Percentiles rank a stretch among this genome's conserved stretches.
Evolutionary conservation across 2,797 vertebrate species (phyloP).

Genomic region (Valencia hispanica): DNA sequence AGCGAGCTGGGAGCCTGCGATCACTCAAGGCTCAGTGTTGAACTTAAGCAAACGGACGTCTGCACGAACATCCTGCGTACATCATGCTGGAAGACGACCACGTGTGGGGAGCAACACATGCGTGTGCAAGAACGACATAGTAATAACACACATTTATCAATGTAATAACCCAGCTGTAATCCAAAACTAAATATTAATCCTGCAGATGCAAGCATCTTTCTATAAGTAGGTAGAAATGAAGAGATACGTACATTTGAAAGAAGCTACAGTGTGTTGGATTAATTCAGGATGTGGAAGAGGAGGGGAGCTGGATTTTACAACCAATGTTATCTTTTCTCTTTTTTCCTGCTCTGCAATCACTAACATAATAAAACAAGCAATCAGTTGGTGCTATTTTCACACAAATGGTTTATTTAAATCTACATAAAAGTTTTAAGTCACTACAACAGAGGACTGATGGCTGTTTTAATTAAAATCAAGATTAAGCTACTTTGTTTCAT

Average conservation of each 20-base stretch:
- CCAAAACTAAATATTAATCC: background rate
- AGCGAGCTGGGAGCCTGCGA: conserved; percentile 54
- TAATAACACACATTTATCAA: conserved; percentile 1
- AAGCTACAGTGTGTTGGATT: background rate
- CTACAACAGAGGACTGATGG: background rate
- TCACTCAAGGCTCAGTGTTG: conserved; percentile 54
- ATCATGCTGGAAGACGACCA: conserved; percentile 38
- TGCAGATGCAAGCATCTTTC: background rate
- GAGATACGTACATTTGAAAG: background rate
- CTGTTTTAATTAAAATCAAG: background rate
- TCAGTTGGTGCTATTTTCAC: background rate
- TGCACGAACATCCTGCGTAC: conserved; percentile 56
- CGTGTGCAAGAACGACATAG: background rate
- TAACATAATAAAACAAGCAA: background rate
- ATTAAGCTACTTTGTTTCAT: no score
- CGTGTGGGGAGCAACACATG: conserved; percentile 32
- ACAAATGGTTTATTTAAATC: background rate
- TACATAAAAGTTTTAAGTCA: background rate
- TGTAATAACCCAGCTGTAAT: background rate
- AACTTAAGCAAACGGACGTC: conserved; percentile 66
- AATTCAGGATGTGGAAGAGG: background rate
- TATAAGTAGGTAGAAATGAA: background rate
- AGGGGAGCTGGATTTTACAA: no score
- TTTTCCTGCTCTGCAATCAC: background rate
- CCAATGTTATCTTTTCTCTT: background rate